Evolutionary conservation across 2,113 vertebrate species (phyloP), one percentile per base, ranked within the genome.

Genomic region (Gymnocephalus cernua): DNA sequence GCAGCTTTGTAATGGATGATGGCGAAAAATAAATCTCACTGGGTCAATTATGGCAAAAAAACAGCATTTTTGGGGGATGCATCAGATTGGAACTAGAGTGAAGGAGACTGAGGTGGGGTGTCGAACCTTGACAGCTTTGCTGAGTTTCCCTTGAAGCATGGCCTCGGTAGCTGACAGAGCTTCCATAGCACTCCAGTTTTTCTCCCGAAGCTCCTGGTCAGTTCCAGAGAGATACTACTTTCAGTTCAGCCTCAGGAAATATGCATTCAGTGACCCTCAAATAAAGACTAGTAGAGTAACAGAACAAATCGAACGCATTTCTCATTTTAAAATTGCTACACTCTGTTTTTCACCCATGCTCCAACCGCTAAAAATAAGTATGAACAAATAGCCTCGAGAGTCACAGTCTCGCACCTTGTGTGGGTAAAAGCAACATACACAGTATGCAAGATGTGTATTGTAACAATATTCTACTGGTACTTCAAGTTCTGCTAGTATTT

Each of bases 121-220:
- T 96, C 98, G 97, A 98, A 99, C 98, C 98, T 99, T 99, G 96
- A 96, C 95, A 89, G 95, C 97, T 97, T 97, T 98, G 98, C 95
- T 95, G 97, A 98, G 96, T 97, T 96, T 99, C 93, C 97, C 97
- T 96, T 99, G 98, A 95, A 99, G 98, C 96, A 99, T 96, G 97
- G 98, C 96, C 97, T 99, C 98, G 95, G 98, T 99, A 96, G 97
- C 97, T 96, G 98, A 96, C 95, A 99, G 97, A 96, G 98, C 98
- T 95, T 99, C 98, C 98, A 99, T 99, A 93, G 97, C 98, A 96
- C 97, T 96, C 98, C 98, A 99, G 98, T 99, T 99, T 99, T 98
- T 99, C 98, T 99, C 95, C 96, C 98, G 98, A 94, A 99, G 98
- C 94, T 99, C 98, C 98, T 99, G 97, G 97, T 99, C 96, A 95